Percentiles rank a stretch among this genome's conserved stretches.
Evolutionary conservation across 2,888 invertebrate genomes (phyloP).

Genomic region (Drosophila borealis): DNA sequence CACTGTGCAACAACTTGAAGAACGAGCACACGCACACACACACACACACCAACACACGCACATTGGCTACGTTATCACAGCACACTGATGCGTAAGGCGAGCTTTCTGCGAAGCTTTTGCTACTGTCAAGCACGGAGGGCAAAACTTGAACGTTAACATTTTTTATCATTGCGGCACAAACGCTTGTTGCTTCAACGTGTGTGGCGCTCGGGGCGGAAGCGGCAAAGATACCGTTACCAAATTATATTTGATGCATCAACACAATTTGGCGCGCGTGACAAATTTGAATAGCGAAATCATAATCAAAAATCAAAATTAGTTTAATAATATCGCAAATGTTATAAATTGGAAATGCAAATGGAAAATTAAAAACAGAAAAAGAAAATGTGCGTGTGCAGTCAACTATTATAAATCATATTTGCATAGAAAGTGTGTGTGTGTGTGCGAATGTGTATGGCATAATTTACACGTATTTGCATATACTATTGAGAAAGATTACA

Average conservation of each 20-base stretch:
- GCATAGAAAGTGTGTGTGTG: conserved; percentile 5
- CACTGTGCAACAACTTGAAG: not conserved
- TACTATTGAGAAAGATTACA: not conserved
- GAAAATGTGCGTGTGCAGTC: conserved; percentile 13
- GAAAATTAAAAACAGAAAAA: conserved; percentile 1
- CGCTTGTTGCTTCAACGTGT: conserved; percentile 73
- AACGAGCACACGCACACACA: conserved; percentile 5
- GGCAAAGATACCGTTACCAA: conserved; percentile 30
- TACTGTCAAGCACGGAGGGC: conserved; percentile 8
- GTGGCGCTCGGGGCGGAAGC: conserved; percentile 1
- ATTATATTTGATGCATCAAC: not conserved
- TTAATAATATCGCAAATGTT: not conserved
- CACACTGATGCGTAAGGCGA: conserved; percentile 10
- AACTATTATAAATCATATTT: conserved; percentile 11
- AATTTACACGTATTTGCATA: conserved; percentile 1
- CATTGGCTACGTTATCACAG: conserved; percentile 4
- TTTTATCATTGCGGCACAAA: conserved; percentile 67
- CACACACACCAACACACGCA: not conserved
- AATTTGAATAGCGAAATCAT: conserved; percentile 15
- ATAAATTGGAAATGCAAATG: conserved; percentile 9
- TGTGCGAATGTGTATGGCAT: not conserved
- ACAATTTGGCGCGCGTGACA: conserved; percentile 28
- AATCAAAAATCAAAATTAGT: not conserved
- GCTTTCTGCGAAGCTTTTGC: conserved; percentile 29
- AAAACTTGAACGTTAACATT: conserved; percentile 38